Percentiles rank a stretch among this genome's conserved stretches.
These are phyloP conservation scores for Seriola quinqueradiata DNA, from an alignment of 2,113 vertebrate species.

Conservation along the genomic window DNA sequence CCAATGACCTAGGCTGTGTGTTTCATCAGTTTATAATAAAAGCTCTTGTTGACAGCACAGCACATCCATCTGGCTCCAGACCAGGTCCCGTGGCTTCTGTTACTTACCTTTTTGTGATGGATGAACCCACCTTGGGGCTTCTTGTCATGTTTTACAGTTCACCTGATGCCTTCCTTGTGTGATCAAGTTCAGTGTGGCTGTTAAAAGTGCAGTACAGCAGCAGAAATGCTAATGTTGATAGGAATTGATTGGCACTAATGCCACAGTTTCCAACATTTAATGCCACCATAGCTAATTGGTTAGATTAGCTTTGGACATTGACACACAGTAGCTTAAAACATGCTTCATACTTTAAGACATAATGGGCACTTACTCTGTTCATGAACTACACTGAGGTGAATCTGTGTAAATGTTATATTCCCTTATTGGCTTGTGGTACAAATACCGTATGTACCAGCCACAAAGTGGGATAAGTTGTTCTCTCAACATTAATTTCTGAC, in stretches of 20 bases:
- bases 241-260: conserved; percentile 51
- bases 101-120: conserved; percentile 44
- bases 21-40: conserved; percentile 49
- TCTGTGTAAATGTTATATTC: conserved; percentile 3
- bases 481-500: conserved; percentile 45
- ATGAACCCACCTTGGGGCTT: conserved; percentile 36
- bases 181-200: conserved; percentile 14
- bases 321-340: conserved; percentile 10
- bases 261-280: conserved; percentile 24
- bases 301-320: conserved; percentile 34
- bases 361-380: background rate
- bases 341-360: background rate
- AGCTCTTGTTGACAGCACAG: conserved; percentile 50
- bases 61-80: conserved; percentile 42
- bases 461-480: background rate
- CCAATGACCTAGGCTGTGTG: conserved; percentile 30
- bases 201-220: conserved; percentile 33
- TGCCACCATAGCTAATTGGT: conserved; percentile 37
- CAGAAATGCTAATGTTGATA: conserved; percentile 40
- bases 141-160: conserved; percentile 36
- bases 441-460: background rate
- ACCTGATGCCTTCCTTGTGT: conserved; percentile 36
- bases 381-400: background rate
- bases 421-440: background rate
- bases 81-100: conserved; percentile 48